Conservation (phyloP, 1,140 invertebrate genomes). For the Brachionus rotundiformis region DNA sequence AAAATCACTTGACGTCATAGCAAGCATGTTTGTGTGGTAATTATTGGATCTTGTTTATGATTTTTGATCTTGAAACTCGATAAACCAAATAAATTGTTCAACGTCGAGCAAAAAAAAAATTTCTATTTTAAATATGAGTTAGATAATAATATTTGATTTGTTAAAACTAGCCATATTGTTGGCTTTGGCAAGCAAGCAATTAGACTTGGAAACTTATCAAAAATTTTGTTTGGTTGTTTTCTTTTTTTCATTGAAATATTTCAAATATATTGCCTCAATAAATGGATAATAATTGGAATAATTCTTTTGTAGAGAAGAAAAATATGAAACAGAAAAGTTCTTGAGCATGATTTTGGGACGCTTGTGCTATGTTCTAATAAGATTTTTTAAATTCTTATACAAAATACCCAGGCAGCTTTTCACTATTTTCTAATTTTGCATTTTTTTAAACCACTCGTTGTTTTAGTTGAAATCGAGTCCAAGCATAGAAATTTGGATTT, state of each 20-base stretch:
- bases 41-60: slow-evolving; percentile 10
- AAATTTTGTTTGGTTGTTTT: slow-evolving; percentile 9
- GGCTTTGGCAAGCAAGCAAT: not conserved
- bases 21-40: not conserved
- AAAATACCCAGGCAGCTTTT: not conserved
- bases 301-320: not conserved
- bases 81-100: not conserved
- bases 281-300: slow-evolving; percentile 46
- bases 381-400: slow-evolving; percentile 35
- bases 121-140: not conserved
- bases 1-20: not conserved
- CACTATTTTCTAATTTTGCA: not conserved
- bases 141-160: slow-evolving; percentile 17
- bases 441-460: not conserved
- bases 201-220: not conserved
- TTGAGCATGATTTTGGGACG: slow-evolving; percentile 24
- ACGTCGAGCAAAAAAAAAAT: not conserved
- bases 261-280: slow-evolving; percentile 35
- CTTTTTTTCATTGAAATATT: slow-evolving; percentile 6
- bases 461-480: slow-evolving; percentile 5
- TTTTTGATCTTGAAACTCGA: slow-evolving; percentile 26
- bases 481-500: not conserved
- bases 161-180: slow-evolving; percentile 2
- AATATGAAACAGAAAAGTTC: not conserved
- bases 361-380: slow-evolving; percentile 25